Evolutionary conservation across 2,888 invertebrate species (phyloP).

Genomic region (Holacanthella duospinosa): DNA sequence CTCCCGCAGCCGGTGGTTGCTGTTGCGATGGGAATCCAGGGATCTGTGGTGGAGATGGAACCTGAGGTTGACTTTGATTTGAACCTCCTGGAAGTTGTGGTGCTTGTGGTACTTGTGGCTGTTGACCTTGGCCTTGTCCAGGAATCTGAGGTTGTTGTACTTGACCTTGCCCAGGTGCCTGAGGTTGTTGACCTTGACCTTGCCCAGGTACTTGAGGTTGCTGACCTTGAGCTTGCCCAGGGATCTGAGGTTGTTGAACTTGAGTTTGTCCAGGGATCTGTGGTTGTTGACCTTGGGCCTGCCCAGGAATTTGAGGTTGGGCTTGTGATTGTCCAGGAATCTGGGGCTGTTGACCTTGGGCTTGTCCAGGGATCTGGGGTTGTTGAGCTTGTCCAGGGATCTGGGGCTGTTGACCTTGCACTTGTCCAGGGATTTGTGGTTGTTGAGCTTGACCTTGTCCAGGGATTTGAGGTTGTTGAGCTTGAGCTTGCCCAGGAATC

Average conservation of each 20-base stretch:
- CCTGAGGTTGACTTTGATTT: neutral
- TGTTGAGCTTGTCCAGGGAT: neutral
- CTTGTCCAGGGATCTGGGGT: slow-evolving; percentile 13
- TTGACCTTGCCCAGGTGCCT: neutral
- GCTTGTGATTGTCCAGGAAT: neutral
- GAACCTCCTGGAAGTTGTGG: neutral
- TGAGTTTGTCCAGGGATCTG: neutral
- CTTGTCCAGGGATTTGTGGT: neutral
- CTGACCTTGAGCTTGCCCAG: neutral
- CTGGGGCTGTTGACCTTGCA: slow-evolving; percentile 6
- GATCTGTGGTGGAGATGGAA: neutral
- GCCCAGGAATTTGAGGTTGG: slow-evolving; percentile 14
- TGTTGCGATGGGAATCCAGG: too few relatives aligned
- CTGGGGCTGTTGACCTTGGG: slow-evolving; percentile 9
- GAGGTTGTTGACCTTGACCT: neutral
- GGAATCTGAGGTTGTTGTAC: neutral
- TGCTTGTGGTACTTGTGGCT: neutral
- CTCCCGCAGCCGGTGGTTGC: neutral
- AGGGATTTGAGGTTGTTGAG: slow-evolving; percentile 7
- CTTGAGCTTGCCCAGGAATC: neutral
- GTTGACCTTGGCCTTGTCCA: neutral
- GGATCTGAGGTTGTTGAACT: neutral
- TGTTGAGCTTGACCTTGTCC: slow-evolving; percentile 7
- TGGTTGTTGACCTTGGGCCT: neutral
- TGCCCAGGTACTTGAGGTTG: neutral